These are phyloP conservation scores for Tethya wilhelma DNA, from an alignment of 37 sponge, comb jelly and placozoan species.

Conservation along the genomic window DNA sequence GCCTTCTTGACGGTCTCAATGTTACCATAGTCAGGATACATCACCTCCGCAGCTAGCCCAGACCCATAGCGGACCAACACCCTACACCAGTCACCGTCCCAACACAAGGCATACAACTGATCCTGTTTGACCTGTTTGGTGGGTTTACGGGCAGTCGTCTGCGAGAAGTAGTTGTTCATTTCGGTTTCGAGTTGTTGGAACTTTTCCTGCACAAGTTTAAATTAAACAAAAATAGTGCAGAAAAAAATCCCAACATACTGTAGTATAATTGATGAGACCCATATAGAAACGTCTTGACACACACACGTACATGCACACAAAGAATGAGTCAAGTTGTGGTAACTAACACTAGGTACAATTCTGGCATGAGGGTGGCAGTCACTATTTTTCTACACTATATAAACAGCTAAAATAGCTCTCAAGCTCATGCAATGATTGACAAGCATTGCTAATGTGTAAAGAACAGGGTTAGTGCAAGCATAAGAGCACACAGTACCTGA, in stretches of 20 bases:
- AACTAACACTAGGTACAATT: no score
- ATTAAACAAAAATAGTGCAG: no score
- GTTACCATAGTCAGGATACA: slow-evolving; percentile 76
- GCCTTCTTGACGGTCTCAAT: slow-evolving; percentile 10
- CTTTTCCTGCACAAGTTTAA: neutral
- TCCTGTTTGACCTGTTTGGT: neutral
- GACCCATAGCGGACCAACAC: slow-evolving; percentile 5
- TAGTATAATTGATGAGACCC: no score
- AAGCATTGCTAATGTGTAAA: no score
- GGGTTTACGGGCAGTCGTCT: neutral
- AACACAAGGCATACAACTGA: slow-evolving; percentile 33
- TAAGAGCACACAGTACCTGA: neutral
- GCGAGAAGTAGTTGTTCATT: slow-evolving; percentile 1
- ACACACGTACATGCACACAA: no score
- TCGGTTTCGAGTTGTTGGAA: neutral
- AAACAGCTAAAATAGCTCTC: no score
- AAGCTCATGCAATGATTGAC: no score
- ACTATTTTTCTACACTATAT: no score
- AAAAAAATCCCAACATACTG: no score
- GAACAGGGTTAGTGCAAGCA: neutral
- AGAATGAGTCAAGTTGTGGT: no score
- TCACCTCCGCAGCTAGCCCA: neutral
- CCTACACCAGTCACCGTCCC: slow-evolving; percentile 54
- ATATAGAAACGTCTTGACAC: no score
- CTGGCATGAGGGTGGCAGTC: no score